These are phyloP conservation scores for Etheostoma spectabile DNA, from an alignment of 2,113 vertebrate species.

Conservation along the genomic window DNA sequence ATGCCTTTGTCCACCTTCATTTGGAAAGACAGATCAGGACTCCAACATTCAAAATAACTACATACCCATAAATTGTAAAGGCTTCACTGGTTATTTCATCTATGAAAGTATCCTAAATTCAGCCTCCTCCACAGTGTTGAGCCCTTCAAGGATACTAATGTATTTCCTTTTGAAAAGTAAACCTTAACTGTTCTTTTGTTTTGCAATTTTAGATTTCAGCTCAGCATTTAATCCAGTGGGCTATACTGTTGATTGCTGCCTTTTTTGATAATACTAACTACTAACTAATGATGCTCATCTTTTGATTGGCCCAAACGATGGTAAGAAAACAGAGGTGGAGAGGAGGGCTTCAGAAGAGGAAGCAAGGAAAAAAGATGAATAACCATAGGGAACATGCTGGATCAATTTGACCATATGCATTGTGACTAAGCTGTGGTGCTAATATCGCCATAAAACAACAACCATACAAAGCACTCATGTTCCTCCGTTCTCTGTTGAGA, in stretches of 20 bases:
- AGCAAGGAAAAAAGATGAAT: background rate
- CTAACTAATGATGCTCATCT: constrained; percentile 2
- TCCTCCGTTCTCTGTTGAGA: constrained; percentile 10
- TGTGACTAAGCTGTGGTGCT: constrained; percentile 16
- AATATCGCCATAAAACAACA: constrained; percentile 15
- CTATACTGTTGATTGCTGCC: background rate
- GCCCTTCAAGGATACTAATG: background rate
- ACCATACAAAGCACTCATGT: constrained; percentile 13
- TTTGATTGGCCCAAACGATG: constrained; percentile 21
- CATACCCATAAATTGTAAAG: background rate
- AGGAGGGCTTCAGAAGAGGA: background rate
- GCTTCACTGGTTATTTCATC: background rate
- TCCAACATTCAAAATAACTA: background rate
- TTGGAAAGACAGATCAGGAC: background rate
- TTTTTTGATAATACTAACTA: background rate
- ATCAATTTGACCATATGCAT: constrained; percentile 16
- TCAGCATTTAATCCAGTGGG: background rate
- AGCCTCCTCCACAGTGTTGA: background rate
- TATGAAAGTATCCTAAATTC: constrained; percentile 1
- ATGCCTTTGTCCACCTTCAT: background rate
- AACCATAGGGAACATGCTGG: constrained; percentile 13
- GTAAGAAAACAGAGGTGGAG: background rate
- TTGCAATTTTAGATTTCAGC: background rate
- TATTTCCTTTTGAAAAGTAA: background rate
- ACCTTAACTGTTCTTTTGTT: constrained; percentile 2